Evolutionary conservation across 2,113 vertebrate genomes (phyloP).

Genomic region (Parotia lawesii): DNA sequence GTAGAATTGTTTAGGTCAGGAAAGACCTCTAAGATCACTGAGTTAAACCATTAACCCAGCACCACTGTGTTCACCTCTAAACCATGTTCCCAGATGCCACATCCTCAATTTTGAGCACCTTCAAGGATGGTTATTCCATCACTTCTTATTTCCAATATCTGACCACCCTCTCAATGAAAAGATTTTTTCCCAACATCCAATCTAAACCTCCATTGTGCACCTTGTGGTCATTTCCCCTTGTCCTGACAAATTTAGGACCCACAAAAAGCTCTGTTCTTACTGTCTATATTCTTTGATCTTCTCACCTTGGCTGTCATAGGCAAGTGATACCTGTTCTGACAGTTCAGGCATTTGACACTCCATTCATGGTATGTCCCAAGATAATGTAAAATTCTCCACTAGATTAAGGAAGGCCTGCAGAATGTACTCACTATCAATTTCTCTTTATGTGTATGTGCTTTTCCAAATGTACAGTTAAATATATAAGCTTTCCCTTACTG

Average conservation of each 20-base stretch:
- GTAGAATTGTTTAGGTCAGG: not conserved
- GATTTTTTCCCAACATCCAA: not conserved
- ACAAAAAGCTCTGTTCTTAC: not conserved
- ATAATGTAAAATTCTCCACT: not conserved
- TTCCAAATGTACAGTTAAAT: not conserved
- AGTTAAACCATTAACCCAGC: not conserved
- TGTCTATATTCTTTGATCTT: not conserved
- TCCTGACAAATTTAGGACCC: not conserved
- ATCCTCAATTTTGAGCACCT: not conserved
- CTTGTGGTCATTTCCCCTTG: not conserved
- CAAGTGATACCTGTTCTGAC: not conserved
- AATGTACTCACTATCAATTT: not conserved
- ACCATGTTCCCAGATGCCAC: fast-evolving
- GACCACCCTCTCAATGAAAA: not conserved
- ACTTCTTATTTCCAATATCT: not conserved
- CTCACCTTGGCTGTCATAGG: fast-evolving
- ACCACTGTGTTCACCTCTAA: not conserved
- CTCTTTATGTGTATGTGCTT: not conserved
- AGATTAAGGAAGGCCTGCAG: not conserved
- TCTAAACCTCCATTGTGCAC: not conserved
- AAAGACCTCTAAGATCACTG: not conserved
- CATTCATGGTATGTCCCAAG: not conserved
- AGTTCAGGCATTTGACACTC: not conserved
- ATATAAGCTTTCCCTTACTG: not conserved
- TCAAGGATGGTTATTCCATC: not conserved